These are phyloP conservation scores for Melikaiella ostensackeni DNA, from an alignment of 2,888 invertebrate species.

Conservation along the genomic window DNA sequence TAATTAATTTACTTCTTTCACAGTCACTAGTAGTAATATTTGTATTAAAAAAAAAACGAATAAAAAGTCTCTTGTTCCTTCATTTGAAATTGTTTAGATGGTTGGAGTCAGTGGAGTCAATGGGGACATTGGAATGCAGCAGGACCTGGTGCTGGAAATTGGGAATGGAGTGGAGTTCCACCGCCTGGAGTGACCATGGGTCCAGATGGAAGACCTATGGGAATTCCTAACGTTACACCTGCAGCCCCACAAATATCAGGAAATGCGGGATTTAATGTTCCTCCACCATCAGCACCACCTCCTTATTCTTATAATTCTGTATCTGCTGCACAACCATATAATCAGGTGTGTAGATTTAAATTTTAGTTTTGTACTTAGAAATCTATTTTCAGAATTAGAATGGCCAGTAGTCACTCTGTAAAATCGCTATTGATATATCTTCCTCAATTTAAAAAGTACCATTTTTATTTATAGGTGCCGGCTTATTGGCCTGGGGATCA, in stretches of 20 bases:
- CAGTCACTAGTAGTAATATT: not conserved
- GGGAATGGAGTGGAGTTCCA: constrained; percentile 74
- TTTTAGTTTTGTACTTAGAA: not conserved
- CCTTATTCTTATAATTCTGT: constrained; percentile 71
- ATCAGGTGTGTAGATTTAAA: constrained; percentile 65
- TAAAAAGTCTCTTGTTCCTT: not conserved
- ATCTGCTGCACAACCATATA: constrained; percentile 66
- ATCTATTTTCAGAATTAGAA: too few relatives aligned
- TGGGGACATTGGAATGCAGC: constrained; percentile 73
- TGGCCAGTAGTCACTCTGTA: not conserved
- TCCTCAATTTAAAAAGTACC: not conserved
- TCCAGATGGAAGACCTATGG: constrained; percentile 71
- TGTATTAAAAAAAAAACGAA: not conserved
- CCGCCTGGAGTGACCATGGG: constrained; percentile 71
- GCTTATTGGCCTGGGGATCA: constrained; percentile 71
- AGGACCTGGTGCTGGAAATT: constrained; percentile 67
- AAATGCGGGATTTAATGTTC: constrained; percentile 64
- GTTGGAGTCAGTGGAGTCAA: constrained; percentile 72
- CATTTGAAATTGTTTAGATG: constrained; percentile 57
- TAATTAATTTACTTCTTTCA: not conserved
- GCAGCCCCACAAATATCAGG: constrained; percentile 72
- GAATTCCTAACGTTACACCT: constrained; percentile 68
- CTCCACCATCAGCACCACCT: constrained; percentile 66
- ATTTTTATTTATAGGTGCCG: constrained; percentile 59
- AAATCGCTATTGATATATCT: not conserved